phyloP scores from a whole-genome alignment of 2,113 vertebrate species.

The Melanostigma gelatinosum region DNA sequence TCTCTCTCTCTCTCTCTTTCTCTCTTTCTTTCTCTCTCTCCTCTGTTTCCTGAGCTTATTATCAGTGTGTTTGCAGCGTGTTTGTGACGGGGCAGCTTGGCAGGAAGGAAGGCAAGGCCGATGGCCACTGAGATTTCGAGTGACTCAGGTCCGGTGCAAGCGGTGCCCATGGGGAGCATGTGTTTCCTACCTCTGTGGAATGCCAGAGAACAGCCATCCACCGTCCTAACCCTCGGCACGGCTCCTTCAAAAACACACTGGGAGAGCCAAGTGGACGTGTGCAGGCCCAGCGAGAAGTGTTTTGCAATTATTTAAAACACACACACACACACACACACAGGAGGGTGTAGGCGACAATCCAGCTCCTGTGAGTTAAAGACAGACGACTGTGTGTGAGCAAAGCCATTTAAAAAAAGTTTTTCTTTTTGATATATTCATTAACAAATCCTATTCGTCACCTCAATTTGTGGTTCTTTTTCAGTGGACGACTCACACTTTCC shows the following conservation, averaged over 20 bases:
- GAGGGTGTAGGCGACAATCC: constrained; percentile 1
- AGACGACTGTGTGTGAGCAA: not conserved
- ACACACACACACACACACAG: not conserved
- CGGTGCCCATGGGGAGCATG: constrained; percentile 76
- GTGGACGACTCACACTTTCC: constrained; percentile 40
- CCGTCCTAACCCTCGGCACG: constrained; percentile 8
- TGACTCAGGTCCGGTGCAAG: constrained; percentile 79
- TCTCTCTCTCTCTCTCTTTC: constrained; percentile 3
- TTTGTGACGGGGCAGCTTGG: constrained; percentile 77
- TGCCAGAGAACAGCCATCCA: constrained; percentile 62
- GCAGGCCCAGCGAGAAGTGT: constrained; percentile 4
- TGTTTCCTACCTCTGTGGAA: constrained; percentile 75
- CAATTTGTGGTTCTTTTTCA: constrained; percentile 34
- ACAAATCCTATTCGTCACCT: constrained; percentile 8
- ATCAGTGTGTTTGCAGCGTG: constrained; percentile 72
- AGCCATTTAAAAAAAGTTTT: constrained; percentile 1
- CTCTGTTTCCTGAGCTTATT: constrained; percentile 67
- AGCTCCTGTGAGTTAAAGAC: constrained; percentile 1
- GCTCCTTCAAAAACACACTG: constrained; percentile 24
- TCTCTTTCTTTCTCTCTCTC: constrained; percentile 23
- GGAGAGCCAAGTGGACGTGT: constrained; percentile 9
- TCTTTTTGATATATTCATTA: constrained; percentile 19
- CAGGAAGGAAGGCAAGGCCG: constrained; percentile 82
- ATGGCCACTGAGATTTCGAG: constrained; percentile 75
- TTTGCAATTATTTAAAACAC: constrained; percentile 25